Evolutionary conservation across 2,888 invertebrate genomes (phyloP).

Genomic region (Heliconius cydno): DNA sequence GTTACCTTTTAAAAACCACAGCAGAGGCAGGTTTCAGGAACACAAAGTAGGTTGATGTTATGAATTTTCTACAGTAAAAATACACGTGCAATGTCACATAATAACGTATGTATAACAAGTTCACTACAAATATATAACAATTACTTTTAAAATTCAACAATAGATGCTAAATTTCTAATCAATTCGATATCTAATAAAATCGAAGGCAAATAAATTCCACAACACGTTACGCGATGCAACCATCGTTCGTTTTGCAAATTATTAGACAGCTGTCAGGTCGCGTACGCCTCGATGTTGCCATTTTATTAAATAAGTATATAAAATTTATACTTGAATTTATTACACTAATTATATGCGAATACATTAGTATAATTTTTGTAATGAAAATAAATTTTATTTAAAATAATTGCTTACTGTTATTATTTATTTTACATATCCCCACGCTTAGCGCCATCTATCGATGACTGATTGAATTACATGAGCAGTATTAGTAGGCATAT

Average conservation of each 20-base stretch:
- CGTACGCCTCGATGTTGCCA: constrained; percentile 20
- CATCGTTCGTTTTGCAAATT: constrained; percentile 50
- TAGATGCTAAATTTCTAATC: constrained; percentile 59
- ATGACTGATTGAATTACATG: not conserved
- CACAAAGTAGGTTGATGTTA: constrained; percentile 72
- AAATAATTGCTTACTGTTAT: no score
- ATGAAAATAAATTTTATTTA: no score
- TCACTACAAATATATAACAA: constrained; percentile 59
- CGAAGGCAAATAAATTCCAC: constrained; percentile 71
- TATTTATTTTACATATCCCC: not conserved
- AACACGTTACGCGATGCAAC: constrained; percentile 63
- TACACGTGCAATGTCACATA: constrained; percentile 63
- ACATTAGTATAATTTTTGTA: no score
- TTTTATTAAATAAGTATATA: not conserved
- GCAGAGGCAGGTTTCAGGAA: constrained; percentile 73
- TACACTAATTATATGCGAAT: no score
- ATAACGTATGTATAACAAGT: constrained; percentile 62
- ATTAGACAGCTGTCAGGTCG: constrained; percentile 46
- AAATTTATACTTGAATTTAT: not conserved
- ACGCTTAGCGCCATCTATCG: not conserved
- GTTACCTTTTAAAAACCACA: constrained; percentile 80
- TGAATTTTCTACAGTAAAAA: constrained; percentile 58
- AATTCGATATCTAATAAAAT: constrained; percentile 65
- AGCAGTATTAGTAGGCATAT: not conserved
- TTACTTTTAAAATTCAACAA: constrained; percentile 57